Evolutionary conservation across 53 echinoderm and acorn worm genomes (phyloP), one percentile per base, ranked within the genome.

Genomic region (Arbacia lixula): DNA sequence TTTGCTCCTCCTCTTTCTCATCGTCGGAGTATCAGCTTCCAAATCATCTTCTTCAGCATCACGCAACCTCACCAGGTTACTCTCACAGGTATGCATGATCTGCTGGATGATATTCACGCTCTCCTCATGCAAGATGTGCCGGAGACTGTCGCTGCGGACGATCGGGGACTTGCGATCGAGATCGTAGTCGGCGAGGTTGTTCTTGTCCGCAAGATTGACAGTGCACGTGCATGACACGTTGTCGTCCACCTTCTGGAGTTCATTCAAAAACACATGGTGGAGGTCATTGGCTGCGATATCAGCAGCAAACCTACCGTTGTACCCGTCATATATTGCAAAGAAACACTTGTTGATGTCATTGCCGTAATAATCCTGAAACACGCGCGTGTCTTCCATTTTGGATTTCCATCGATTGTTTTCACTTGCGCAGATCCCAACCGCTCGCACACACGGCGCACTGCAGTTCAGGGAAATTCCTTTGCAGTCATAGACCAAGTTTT

Each of bases 351-450:
- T 89, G 32, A 50, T 53, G 63, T 99, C 91, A 39, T 99, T 99
- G 37, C 99, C 99, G 80, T 90, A 99, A 39, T 90, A 99, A 65
- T 99, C 99, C 64, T 99, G 99, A 50, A 99, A 99, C 5, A 99
- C 95, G 37, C 95, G 69, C 0, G 99, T 91, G 75, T 99, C 99
- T 71, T 99, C 95, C 99, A 99, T 99, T 33, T 74, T 87, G 32
- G 87, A 73, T 56, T 99, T 99, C 99, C 99, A 99, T 11, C 99
- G 83, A 52, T 85, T 71, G 68, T 99, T 99, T 46, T 88, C 92
- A 71, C 88, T 74, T 36, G 91, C 91, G 68, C 99, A 99, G 12
- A 99, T 91, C 10, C 99, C 92, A 12, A 95, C 86, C 12, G 99
- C 95, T 32, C 83, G 66, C 39, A 91, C 90, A 39, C 99, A 99